These are phyloP conservation scores for Rhodinocichla rosea DNA, from an alignment of 2,113 vertebrate species.

Conservation along the genomic window DNA sequence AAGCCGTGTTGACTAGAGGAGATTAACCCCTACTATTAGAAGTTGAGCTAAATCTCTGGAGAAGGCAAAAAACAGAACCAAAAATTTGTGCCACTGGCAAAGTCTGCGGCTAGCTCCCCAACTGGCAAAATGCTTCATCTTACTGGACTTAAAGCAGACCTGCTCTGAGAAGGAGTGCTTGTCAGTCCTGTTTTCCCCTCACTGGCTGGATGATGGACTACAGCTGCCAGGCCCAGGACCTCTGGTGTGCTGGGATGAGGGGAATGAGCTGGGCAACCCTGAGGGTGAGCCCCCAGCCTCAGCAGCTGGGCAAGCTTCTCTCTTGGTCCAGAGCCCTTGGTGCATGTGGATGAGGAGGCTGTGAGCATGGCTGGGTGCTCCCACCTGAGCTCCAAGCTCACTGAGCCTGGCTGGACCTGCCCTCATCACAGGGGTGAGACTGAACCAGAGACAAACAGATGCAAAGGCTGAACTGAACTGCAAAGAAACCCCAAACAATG, in stretches of 20 bases:
- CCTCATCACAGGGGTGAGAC: not conserved
- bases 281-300: fast-evolving
- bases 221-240: fast-evolving
- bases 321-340: fast-evolving
- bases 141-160: not conserved
- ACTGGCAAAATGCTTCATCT: not conserved
- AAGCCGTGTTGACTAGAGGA: not conserved
- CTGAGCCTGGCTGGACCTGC: not conserved
- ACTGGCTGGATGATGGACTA: not conserved
- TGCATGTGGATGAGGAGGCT: not conserved
- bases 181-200: not conserved
- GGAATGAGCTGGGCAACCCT: fast-evolving
- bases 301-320: not conserved
- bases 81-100: not conserved
- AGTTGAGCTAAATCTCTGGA: not conserved
- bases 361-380: not conserved
- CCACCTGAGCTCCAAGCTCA: fast-evolving
- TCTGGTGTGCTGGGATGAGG: fast-evolving
- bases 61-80: not conserved
- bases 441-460: not conserved
- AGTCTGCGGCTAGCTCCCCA: not conserved
- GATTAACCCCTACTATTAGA: not conserved
- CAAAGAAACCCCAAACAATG: not conserved
- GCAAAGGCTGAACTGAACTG: not conserved
- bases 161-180: not conserved